phyloP scores from a whole-genome alignment of 2,113 vertebrate genomes.

The Anguilla japonica region DNA sequence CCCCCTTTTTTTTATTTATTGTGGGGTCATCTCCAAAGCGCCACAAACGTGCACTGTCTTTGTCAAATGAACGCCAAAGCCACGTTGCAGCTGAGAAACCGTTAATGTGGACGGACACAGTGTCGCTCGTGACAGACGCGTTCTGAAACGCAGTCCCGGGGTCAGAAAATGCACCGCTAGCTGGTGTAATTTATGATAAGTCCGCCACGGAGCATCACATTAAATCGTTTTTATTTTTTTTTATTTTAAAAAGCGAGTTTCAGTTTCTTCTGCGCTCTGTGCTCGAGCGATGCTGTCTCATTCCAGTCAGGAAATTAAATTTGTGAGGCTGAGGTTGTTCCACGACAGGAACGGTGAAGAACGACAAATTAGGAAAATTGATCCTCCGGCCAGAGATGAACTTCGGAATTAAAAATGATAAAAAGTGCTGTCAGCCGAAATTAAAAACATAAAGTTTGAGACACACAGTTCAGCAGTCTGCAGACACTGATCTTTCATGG shows the following conservation, averaged over 20 bases:
- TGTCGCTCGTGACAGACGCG: background rate
- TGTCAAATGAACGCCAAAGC: background rate
- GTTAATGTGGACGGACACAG: background rate
- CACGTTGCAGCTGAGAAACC: background rate
- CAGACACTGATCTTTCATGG: no score
- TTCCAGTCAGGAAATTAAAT: conserved; percentile 3
- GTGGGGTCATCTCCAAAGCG: background rate
- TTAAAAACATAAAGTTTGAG: background rate
- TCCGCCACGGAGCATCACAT: background rate
- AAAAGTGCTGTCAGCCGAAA: background rate
- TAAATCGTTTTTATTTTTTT: background rate
- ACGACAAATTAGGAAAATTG: background rate
- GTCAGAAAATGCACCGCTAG: background rate
- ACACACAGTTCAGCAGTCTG: background rate
- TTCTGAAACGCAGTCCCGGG: background rate
- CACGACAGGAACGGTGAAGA: background rate
- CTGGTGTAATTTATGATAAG: background rate
- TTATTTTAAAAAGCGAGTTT: background rate
- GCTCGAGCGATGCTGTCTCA: background rate
- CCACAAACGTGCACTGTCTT: background rate
- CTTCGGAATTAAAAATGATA: background rate
- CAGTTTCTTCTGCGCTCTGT: background rate
- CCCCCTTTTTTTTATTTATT: background rate
- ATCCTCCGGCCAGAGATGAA: background rate
- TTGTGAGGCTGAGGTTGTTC: background rate